A percentile compares a stretch with the other conserved stretches of the same genome.
These are phyloP conservation scores for Goniozus legneri DNA, from an alignment of 1,140 invertebrate species.

Conservation along the genomic window DNA sequence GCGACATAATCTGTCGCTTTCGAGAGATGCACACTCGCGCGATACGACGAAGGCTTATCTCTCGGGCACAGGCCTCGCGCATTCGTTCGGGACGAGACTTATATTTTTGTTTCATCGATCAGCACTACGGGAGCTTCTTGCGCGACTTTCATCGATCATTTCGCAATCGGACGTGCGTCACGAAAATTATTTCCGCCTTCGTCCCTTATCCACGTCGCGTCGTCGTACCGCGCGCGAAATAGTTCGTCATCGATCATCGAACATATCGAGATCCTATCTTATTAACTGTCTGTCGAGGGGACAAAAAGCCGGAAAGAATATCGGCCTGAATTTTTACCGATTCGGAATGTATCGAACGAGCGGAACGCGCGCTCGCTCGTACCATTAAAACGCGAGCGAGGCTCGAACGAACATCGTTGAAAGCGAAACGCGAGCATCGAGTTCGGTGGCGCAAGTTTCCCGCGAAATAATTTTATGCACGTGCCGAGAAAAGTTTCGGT, in stretches of 20 bases:
- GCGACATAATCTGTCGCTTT: slow-evolving; percentile 15
- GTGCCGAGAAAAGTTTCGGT: slow-evolving; percentile 22
- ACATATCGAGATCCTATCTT: too few species aligned
- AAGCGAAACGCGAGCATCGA: too few species aligned
- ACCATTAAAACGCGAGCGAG: too few species aligned
- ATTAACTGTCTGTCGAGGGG: too few species aligned
- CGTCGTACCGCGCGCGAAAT: slow-evolving; percentile 12
- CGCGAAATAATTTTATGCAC: slow-evolving; percentile 26
- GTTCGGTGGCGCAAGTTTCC: slow-evolving; percentile 3
- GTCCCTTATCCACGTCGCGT: slow-evolving; percentile 21
- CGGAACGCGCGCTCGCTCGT: too few species aligned
- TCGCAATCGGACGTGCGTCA: slow-evolving; percentile 26
- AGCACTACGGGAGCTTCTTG: slow-evolving; percentile 7
- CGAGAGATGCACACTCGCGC: slow-evolving; percentile 5
- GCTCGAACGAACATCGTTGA: neutral
- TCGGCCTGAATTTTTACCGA: too few species aligned
- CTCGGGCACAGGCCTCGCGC: slow-evolving; percentile 18
- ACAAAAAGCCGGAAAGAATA: too few species aligned
- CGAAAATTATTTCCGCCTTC: slow-evolving; percentile 22
- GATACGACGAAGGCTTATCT: slow-evolving; percentile 29
- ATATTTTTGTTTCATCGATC: slow-evolving; percentile 22
- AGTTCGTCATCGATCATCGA: slow-evolving; percentile 30
- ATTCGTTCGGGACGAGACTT: slow-evolving; percentile 4
- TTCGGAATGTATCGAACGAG: too few species aligned
- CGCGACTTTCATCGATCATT: slow-evolving; percentile 34